Conservation (phyloP, 2,888 invertebrate genomes). For the Lathronympha strigana region DNA sequence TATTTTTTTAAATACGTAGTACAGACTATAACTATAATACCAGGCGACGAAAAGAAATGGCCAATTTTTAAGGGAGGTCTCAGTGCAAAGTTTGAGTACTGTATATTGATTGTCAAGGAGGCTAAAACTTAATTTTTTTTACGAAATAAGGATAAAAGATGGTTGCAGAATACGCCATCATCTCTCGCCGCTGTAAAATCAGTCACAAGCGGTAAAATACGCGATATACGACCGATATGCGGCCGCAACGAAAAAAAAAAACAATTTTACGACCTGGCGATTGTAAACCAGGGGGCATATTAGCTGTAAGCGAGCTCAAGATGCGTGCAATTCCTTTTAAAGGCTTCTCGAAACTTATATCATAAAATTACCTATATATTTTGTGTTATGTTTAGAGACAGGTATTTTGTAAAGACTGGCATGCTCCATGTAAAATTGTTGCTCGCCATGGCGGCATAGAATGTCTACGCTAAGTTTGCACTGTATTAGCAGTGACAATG, state of each 20-base stretch:
- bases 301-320: conserved; percentile 53
- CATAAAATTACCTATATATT: conserved; percentile 40
- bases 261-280: conserved; percentile 68
- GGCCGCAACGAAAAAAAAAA: conserved; percentile 54
- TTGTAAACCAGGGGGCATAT: conserved; percentile 76
- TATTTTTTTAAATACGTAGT: too few relatives aligned
- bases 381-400: background rate
- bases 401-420: background rate
- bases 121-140: too few relatives aligned
- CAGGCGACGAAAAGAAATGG: too few relatives aligned
- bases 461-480: too few relatives aligned
- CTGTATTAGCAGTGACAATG: too few relatives aligned
- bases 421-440: too few relatives aligned
- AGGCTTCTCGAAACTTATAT: conserved; percentile 61
- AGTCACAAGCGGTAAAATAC: conserved; percentile 77
- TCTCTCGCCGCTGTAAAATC: conserved; percentile 72
- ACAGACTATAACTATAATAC: too few relatives aligned
- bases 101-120: too few relatives aligned
- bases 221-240: conserved; percentile 77
- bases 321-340: conserved; percentile 63
- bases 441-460: too few relatives aligned
- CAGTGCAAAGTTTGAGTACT: too few relatives aligned
- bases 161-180: background rate
- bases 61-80: too few relatives aligned
- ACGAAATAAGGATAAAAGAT: too few relatives aligned